Conservation (phyloP, 2,888 invertebrate species). For the Drosophila prolongata region DNA sequence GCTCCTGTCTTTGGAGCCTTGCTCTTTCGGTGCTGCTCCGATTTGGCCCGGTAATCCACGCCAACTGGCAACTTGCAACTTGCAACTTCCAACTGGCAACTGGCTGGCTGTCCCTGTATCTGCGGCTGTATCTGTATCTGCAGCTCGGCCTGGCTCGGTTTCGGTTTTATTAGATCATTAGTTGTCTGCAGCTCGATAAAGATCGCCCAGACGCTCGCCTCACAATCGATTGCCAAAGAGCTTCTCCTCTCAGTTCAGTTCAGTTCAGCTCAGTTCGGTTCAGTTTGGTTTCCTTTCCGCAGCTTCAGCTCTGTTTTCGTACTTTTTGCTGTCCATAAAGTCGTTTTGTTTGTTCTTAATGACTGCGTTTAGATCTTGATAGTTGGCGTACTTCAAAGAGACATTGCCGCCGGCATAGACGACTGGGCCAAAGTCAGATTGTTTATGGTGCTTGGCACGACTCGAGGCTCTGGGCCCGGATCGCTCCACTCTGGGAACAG, state of each 20-base stretch:
- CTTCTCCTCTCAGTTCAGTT: conserved; percentile 30
- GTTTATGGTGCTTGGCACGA: conserved; percentile 64
- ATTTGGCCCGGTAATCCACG: conserved; percentile 68
- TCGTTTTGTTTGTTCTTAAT: conserved; percentile 80
- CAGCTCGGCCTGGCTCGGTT: conserved; percentile 63
- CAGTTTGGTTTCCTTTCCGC: conserved; percentile 40
- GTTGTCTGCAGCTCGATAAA: conserved; percentile 82
- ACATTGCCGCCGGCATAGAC: conserved; percentile 66
- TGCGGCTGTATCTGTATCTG: conserved; percentile 50
- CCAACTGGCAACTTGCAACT: conserved; percentile 60
- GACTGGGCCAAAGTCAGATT: conserved; percentile 54
- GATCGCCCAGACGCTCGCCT: conserved; percentile 76
- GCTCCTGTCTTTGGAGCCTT: conserved; percentile 50
- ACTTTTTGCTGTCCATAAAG: conserved; percentile 80
- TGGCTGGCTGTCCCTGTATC: conserved; percentile 45
- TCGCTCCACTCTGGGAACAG: conserved; percentile 36
- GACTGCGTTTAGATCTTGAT: conserved; percentile 82
- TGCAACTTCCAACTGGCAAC: not conserved
- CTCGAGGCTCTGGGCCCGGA: conserved; percentile 43
- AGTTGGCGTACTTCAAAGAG: conserved; percentile 77
- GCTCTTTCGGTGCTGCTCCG: too few relatives aligned
- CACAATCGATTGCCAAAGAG: conserved; percentile 66
- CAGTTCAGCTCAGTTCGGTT: conserved; percentile 23
- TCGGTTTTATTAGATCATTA: conserved; percentile 84
- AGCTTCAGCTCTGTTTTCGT: conserved; percentile 44